A percentile compares a stretch with the other conserved stretches of the same genome.
phyloP scores from a whole-genome alignment of 2,113 vertebrate species.

The Turnix velox region DNA sequence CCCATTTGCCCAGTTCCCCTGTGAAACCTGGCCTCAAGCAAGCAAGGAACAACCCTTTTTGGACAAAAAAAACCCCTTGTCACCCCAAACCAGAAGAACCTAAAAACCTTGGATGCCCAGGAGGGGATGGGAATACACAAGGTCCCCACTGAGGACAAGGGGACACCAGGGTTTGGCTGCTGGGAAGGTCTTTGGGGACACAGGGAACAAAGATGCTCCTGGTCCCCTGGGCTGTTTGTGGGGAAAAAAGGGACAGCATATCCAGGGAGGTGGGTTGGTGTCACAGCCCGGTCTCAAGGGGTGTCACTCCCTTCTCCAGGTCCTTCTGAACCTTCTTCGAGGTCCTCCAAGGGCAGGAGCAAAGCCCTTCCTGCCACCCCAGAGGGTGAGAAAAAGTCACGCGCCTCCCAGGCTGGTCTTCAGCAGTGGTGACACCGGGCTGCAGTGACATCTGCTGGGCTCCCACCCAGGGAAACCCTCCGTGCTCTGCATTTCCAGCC shows the following conservation, averaged over 20 bases:
- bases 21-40: background rate
- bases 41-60: background rate
- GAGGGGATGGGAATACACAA: background rate
- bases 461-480: background rate
- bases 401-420: background rate
- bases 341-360: background rate
- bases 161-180: background rate
- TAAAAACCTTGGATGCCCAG: background rate
- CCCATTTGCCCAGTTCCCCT: accelerated
- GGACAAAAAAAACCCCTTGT: background rate
- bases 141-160: background rate
- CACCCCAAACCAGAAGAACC: background rate
- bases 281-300: background rate
- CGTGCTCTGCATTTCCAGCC: background rate
- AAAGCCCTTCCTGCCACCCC: background rate
- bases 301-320: background rate
- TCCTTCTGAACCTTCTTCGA: background rate
- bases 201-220: background rate
- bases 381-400: background rate
- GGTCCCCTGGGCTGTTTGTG: background rate
- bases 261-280: background rate
- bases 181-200: background rate
- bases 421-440: background rate
- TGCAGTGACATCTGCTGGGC: conserved; percentile 37
- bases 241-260: background rate